Evolutionary conservation across 2,797 vertebrate genomes (phyloP), one percentile per base, ranked within the genome.

Genomic region (Menidia menidia): DNA sequence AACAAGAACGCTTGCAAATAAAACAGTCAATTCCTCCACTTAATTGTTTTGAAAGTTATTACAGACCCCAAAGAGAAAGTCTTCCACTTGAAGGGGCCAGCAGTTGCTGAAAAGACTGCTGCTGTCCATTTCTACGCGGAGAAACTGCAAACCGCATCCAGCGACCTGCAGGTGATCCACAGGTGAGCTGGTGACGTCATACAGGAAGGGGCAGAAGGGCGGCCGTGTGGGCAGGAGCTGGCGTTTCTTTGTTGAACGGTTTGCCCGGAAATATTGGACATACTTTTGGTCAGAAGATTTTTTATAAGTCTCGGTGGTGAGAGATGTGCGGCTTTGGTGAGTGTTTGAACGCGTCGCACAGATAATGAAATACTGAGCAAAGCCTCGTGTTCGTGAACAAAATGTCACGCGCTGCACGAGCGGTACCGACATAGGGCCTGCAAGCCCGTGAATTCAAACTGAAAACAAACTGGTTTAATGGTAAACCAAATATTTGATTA

Each of bases 161-260:
- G n/a, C 5, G 2, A 13, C 30, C 48, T 5, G 15, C 79, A 88
- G 86, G 86, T 88, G 43, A 54, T 4, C 16, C 43, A 54, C 90
- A 95, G 94, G 93, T 94, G 85, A 73, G 73, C 2, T 10, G 0
- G 42, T 88, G 86, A 91, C 91, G 87, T 91, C 88, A 92, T 62
- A 60, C 79, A 64, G 85, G 88, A 88, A 89, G 84, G 70, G 80
- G 48, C 80, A 47, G 19, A 47, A 41, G 12, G 44, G 54, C 9
- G 6, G 54, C 18, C 3, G 58, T 31, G 50, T 16, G 11, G 15
- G 14, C n/a, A 39, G 45, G 14, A 43, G 60, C 43, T 55, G 48
- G 0, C 8, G 6, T 4, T 44, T 6, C 3, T 43, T 45, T 7
- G 35, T 39, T 39, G 35, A 39, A 39, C 35, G 35, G 50, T 60